A percentile compares a stretch with the other conserved stretches of the same genome.
Conservation (phyloP, 2,888 invertebrate genomes). For the Phalera bucephala region DNA sequence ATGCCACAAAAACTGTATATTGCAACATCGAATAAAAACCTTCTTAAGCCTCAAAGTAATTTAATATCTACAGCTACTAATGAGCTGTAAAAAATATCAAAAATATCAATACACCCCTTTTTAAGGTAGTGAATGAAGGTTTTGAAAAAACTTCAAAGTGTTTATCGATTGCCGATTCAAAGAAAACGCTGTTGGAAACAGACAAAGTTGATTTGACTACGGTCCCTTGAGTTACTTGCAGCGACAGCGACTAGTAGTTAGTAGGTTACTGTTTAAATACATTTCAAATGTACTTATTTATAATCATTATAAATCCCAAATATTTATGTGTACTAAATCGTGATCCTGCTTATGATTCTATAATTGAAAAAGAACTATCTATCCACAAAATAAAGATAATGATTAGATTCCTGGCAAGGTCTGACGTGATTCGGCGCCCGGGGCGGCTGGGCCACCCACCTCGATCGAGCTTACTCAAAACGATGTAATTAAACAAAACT, state of each 20-base stretch:
- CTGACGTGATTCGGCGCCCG: slow-evolving; percentile 36
- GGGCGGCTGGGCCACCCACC: slow-evolving; percentile 57
- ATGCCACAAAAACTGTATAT: too few relatives aligned
- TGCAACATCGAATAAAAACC: too few relatives aligned
- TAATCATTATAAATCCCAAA: too few relatives aligned
- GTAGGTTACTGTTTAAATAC: too few relatives aligned
- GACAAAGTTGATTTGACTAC: slow-evolving; percentile 61
- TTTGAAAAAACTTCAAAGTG: slow-evolving; percentile 48
- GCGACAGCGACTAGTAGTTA: slow-evolving; percentile 31
- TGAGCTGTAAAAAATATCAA: too few relatives aligned
- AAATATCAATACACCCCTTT: slow-evolving; percentile 18
- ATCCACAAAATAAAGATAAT: too few relatives aligned
- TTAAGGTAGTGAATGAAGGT: slow-evolving; percentile 32
- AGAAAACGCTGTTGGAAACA: slow-evolving; percentile 43
- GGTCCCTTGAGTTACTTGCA: slow-evolving; percentile 35
- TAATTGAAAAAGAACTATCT: slow-evolving; percentile 48
- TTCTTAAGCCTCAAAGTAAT: too few relatives aligned
- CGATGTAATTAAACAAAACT: slow-evolving; percentile 60
- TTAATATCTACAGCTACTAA: too few relatives aligned
- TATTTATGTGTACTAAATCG: too few relatives aligned
- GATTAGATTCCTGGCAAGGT: slow-evolving; percentile 50
- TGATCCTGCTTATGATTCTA: slow-evolving; percentile 45
- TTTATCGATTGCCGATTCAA: slow-evolving; percentile 45
- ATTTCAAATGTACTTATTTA: too few relatives aligned
- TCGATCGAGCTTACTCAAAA: slow-evolving; percentile 44